Base-by-base conservation (phyloP, 2,888 invertebrate species). In the Dusona sp. region DNA sequence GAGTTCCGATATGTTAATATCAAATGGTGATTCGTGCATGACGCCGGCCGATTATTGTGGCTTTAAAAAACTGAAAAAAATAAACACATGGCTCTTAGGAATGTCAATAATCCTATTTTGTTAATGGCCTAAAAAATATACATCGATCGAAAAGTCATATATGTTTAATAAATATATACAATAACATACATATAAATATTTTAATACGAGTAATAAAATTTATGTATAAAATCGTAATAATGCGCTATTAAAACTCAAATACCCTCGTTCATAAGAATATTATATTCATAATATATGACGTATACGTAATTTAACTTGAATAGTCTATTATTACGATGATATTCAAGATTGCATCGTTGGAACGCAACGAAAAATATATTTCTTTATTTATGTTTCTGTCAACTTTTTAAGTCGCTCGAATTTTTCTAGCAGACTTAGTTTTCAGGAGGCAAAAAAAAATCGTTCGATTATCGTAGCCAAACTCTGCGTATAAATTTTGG, bases 31-130 rank as follows among this genome's bases (percentile, higher is more conserved):
- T 73, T 67, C 57, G 57, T 25, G 67, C 25, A 9, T 25, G 51
- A 48, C 61, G 33, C 22, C 7, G 38, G 9, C 36, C 42, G 54
- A 79, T 79, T 68, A 74, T 48, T 42, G 48, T n/a, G 22, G 48
- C 6, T 65, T 67, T 6, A 45, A 51, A 61, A 48, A 61, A 82
- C 22, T 61, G 13, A 2, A 68, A 75, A 68, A 42, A n/a, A 65
- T 36, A n/a, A 38, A 6, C 82, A 73, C 67, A 74, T 74, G 78
- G 73, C 78, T 73, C 13, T 68, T 38, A 3, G 38, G 22, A 22
- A 36, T 16, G 16, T 51, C 65, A 29, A 22, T 38, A 42, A 67
- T 61, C 29, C 25, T 6, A 29, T 61, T 29, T 16, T 7, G 16
- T 16, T 61, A 13, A 61, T 61, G 29, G 4, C 29, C 61, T 29